Percentiles rank a stretch among this genome's conserved stretches.
Conservation (phyloP, 2,113 vertebrate genomes). For the Misgurnus mizolepis region DNA sequence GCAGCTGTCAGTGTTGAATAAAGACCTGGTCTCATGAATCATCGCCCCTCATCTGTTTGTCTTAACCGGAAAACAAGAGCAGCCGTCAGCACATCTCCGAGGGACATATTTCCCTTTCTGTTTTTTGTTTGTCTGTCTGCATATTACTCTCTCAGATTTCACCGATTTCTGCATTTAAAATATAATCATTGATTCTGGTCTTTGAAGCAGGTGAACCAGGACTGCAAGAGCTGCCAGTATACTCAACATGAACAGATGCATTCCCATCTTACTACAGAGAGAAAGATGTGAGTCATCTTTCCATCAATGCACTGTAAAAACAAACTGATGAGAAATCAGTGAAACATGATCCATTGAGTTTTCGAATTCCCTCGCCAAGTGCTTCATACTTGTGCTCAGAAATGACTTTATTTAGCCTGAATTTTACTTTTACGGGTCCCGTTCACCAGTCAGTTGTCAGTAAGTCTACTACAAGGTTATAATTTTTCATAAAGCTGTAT, state of each 20-base stretch:
- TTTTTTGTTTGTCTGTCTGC: neutral
- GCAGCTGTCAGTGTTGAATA: slow-evolving; percentile 43
- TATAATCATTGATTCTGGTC: slow-evolving; percentile 43
- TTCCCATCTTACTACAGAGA: neutral
- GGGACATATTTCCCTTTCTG: slow-evolving; percentile 14
- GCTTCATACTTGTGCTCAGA: too few species aligned
- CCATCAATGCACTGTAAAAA: too few species aligned
- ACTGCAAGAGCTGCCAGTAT: slow-evolving; percentile 8
- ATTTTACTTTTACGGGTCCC: too few species aligned
- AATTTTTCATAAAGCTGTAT: too few species aligned
- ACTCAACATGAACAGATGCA: slow-evolving; percentile 13
- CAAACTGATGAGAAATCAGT: too few species aligned
- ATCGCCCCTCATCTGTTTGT: slow-evolving; percentile 1
- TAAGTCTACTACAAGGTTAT: too few species aligned
- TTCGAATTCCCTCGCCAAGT: too few species aligned
- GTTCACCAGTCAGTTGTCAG: too few species aligned
- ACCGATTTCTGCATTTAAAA: slow-evolving; percentile 18
- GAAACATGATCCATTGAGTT: too few species aligned
- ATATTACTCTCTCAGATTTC: neutral
- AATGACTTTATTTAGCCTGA: too few species aligned
- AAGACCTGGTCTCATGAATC: slow-evolving; percentile 44
- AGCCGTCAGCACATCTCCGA: slow-evolving; percentile 40
- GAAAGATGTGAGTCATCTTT: neutral
- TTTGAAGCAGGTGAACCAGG: slow-evolving; percentile 31
- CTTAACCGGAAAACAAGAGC: slow-evolving; percentile 23